Evolutionary conservation across 2,797 vertebrate genomes (phyloP).

Genomic region (Serranus cabrilla): DNA sequence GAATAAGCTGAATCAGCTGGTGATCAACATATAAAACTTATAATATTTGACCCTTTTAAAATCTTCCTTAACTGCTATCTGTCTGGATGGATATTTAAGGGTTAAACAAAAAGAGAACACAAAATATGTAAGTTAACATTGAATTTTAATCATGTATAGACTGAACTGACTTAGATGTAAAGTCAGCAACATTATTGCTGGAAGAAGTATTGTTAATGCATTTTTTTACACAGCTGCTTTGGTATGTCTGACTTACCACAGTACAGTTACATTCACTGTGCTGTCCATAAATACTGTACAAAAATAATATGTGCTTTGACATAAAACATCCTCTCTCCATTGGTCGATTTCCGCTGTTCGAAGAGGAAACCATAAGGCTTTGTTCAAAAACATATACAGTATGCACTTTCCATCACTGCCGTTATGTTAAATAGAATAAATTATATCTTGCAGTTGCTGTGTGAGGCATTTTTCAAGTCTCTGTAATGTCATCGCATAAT

Average conservation of each 20-base stretch:
- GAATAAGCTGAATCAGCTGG: neutral
- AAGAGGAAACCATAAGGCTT: conserved; percentile 27
- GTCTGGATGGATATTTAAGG: neutral
- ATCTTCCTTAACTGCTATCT: neutral
- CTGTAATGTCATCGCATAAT: conserved; percentile 11
- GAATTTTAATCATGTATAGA: conserved; percentile 56
- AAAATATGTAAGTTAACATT: neutral
- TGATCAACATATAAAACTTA: neutral
- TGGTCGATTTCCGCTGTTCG: conserved; percentile 7
- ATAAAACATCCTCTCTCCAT: conserved; percentile 27
- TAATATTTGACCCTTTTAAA: neutral
- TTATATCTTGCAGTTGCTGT: conserved; percentile 40
- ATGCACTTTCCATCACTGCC: conserved; percentile 17
- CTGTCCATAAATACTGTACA: conserved; percentile 79
- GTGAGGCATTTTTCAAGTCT: conserved; percentile 5
- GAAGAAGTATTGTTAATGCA: conserved; percentile 36
- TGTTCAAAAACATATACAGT: conserved; percentile 26
- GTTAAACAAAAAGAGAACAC: conserved; percentile 8
- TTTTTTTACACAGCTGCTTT: conserved; percentile 59
- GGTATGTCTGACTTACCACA: conserved; percentile 48
- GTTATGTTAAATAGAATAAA: conserved; percentile 65
- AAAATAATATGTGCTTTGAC: conserved; percentile 71
- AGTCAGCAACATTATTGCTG: conserved; percentile 44
- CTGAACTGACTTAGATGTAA: conserved; percentile 27
- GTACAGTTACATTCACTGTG: conserved; percentile 60